phyloP scores from a whole-genome alignment of 2,797 vertebrate species.

The Chiloscyllium punctatum region DNA sequence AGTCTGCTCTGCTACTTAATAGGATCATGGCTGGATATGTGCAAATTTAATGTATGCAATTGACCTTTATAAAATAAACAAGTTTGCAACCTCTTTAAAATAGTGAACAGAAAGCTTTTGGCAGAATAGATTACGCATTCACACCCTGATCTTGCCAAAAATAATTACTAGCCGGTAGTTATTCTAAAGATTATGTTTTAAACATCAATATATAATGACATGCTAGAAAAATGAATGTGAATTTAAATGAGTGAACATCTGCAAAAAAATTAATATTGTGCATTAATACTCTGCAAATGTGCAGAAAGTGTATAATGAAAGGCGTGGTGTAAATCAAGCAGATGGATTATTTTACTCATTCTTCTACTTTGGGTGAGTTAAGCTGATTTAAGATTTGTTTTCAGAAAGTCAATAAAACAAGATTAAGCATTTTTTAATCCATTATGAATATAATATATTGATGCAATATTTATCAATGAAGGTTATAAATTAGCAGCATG shows the following conservation, averaged over 20 bases:
- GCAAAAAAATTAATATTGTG: constrained; percentile 13
- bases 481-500: constrained; percentile 16
- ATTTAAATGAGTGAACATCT: constrained; percentile 32
- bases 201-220: constrained; percentile 30
- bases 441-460: constrained; percentile 9
- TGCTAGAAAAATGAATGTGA: constrained; percentile 26
- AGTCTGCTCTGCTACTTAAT: not conserved
- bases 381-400: constrained; percentile 31
- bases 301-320: not conserved
- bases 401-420: constrained; percentile 5
- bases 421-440: not conserved
- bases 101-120: not conserved
- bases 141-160: not conserved
- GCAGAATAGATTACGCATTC: not conserved
- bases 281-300: constrained; percentile 27
- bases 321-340: constrained; percentile 15
- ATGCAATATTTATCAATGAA: constrained; percentile 24
- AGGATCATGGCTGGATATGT: not conserved
- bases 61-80: constrained; percentile 14
- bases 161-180: constrained; percentile 6
- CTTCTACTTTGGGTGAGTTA: not conserved
- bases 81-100: constrained; percentile 1
- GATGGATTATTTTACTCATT: not conserved
- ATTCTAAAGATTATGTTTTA: constrained; percentile 28
- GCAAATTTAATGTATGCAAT: not conserved